Conservation (phyloP, 2,113 vertebrate genomes). For the Grammomys surdaster region DNA sequence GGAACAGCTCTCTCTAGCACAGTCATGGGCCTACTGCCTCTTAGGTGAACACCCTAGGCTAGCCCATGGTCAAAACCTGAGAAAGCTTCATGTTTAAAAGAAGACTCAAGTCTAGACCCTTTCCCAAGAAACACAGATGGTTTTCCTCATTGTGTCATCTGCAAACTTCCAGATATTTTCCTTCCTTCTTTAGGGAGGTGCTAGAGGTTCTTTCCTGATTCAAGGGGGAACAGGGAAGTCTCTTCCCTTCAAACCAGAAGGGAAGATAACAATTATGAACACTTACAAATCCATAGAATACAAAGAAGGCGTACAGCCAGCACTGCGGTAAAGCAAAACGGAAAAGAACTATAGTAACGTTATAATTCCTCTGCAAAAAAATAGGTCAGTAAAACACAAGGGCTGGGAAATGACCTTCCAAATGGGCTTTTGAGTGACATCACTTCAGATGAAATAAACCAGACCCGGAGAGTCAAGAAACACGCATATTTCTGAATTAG, state of each 20-base stretch:
- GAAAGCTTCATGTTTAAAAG: slow-evolving; percentile 15
- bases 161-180: slow-evolving; percentile 25
- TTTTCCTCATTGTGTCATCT: slow-evolving; percentile 18
- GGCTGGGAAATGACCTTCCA: slow-evolving; percentile 18
- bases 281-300: slow-evolving; percentile 41
- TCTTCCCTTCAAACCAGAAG: background rate
- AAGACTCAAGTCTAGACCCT: slow-evolving; percentile 20
- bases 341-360: slow-evolving; percentile 13
- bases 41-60: background rate
- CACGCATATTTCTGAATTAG: accelerated
- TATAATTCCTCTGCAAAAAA: slow-evolving; percentile 22
- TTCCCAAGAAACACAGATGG: slow-evolving; percentile 31
- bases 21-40: background rate
- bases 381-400: background rate
- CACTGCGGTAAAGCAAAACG: background rate
- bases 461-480: background rate
- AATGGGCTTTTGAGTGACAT: background rate
- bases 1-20: background rate
- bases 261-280: background rate
- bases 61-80: slow-evolving; percentile 31
- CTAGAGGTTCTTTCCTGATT: background rate
- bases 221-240: background rate
- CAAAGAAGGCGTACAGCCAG: slow-evolving; percentile 11
- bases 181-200: background rate
- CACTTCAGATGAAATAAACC: background rate